Base-by-base conservation (phyloP, 2,113 vertebrate genomes). In the Tylochromis polylepis region DNA sequence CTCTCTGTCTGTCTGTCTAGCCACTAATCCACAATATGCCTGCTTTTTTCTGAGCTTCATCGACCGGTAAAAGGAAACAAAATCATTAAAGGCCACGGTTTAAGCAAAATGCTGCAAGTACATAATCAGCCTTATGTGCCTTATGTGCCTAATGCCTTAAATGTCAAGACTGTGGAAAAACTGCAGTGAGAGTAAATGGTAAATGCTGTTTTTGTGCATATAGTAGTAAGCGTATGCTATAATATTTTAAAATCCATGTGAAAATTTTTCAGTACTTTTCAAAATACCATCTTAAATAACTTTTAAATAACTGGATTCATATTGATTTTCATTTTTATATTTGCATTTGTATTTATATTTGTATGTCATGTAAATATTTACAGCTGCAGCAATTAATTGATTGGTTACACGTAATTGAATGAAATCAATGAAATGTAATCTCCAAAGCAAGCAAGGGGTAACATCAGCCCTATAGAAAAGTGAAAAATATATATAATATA, bases 61-160 rank as follows among this genome's bases (percentile, higher is more conserved):
- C 56, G 84, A 93, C 20, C 12, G 1, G 83, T 88, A 81, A 83
- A 22, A 77, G 70, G 85, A 92, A 91, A 88, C 82, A 84, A 84
- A 93, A 94, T 91, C 85, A 89, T 89, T 84, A 85, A 87, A 83
- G 75, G 55, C 83, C 79, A 77, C 2, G 5, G 87, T 86, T 92
- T 88, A 81, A 87, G 75, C 43, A 78, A 89, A 92, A 90, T 88
- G 77, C 79, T 81, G 75, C 62, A 81, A 89, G 82, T 51, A 89
- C 51, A 87, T 87, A 86, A 90, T 88, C 78, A 88, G 82, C 4
- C 46, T 77, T 77, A 9, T 82, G 41, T 41, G 72, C 60, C 65
- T 82, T 91, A 90, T 81, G 81, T 84, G 72, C 29, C 70, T 72
- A 51, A 81, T 86, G 70, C 31, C 14, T 89, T 88, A 87, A 89